Evolutionary conservation across 2,113 vertebrate genomes (phyloP), one percentile per base, ranked within the genome.

Genomic region (Micronycteris hirsuta): DNA sequence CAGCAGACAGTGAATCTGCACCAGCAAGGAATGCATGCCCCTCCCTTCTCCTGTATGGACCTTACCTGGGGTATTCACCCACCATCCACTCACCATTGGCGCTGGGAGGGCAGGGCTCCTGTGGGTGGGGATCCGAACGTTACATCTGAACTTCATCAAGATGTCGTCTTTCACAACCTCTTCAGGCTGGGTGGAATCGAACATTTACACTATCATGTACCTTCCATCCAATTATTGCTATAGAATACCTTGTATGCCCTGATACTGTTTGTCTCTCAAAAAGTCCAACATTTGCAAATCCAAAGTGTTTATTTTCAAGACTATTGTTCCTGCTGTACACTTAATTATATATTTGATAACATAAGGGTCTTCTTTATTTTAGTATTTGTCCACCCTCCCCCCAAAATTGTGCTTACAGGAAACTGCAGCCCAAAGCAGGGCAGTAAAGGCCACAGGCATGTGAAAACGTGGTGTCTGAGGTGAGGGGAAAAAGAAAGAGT

Each of bases 301-400:
- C 71, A 36, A 87, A n/a, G 3, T 8, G 43, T 89, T 88, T 41
- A 9, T 76, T 86, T 91, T 43, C 38, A 91, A 88, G 11, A 49
- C 45, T 41, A 10, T 31, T 77, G 15, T 81, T 68, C 82, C 67
- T 89, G 31, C 28, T 83, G 36, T 13, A 52, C 31, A 78, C 65
- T 41, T 28, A 74, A 56, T 91, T 49, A 85, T 22, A 19, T 45
- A 52, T 85, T 73, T 91, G 47, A 88, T 43, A 68, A 47, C 4
- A 56, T 14, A 65, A 17, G 83, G n/a, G 4, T n/a, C 28, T 82
- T 86, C 16, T 73, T 56, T 58, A 7, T 68, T 96, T 82, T 33
- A 38, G 2, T 56, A 74, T 47, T 67, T 89, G 12, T 47, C 31
- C 5, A 86, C 10, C 3, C 16, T 38, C 6, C 5, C 24, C 24